Evolutionary conservation across 2,113 vertebrate species (phyloP).

Genomic region (Clarias gariepinus): DNA sequence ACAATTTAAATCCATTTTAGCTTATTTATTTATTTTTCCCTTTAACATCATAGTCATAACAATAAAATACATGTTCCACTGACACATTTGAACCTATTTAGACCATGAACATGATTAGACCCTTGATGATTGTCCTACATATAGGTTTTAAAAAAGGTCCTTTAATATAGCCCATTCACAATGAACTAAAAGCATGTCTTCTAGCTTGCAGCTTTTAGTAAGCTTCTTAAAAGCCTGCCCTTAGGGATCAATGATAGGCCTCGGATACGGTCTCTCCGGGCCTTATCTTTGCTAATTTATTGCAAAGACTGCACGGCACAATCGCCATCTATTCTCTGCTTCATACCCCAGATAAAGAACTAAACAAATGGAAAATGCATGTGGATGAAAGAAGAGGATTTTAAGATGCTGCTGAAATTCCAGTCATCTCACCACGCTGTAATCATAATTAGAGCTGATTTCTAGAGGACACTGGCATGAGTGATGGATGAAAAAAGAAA

Average conservation of each 20-base stretch:
- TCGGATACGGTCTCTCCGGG: slow-evolving; percentile 67
- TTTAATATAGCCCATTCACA: slow-evolving; percentile 72
- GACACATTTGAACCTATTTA: slow-evolving; percentile 56
- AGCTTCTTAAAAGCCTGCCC: slow-evolving; percentile 78
- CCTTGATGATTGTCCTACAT: slow-evolving; percentile 67
- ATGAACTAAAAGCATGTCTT: slow-evolving; percentile 72
- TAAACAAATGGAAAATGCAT: slow-evolving; percentile 1
- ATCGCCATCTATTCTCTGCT: slow-evolving; percentile 27
- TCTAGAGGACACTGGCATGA: slow-evolving; percentile 23
- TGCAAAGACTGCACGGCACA: slow-evolving; percentile 66
- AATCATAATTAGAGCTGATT: slow-evolving; percentile 18
- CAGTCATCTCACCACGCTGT: background rate
- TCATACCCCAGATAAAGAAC: slow-evolving; percentile 4
- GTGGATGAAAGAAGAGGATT: background rate
- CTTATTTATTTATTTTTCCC: slow-evolving; percentile 5
- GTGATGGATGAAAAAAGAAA: slow-evolving; percentile 20
- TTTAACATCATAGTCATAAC: slow-evolving; percentile 17
- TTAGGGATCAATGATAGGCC: slow-evolving; percentile 72
- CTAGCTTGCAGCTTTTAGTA: slow-evolving; percentile 75
- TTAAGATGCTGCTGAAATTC: background rate
- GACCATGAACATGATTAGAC: slow-evolving; percentile 69
- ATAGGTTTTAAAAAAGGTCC: slow-evolving; percentile 71
- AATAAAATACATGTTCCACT: slow-evolving; percentile 15
- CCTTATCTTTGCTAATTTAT: slow-evolving; percentile 77
- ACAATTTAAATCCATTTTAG: background rate